These are phyloP conservation scores for Atherinomorus stipes DNA, from an alignment of 2,113 vertebrate genomes.

Conservation along the genomic window DNA sequence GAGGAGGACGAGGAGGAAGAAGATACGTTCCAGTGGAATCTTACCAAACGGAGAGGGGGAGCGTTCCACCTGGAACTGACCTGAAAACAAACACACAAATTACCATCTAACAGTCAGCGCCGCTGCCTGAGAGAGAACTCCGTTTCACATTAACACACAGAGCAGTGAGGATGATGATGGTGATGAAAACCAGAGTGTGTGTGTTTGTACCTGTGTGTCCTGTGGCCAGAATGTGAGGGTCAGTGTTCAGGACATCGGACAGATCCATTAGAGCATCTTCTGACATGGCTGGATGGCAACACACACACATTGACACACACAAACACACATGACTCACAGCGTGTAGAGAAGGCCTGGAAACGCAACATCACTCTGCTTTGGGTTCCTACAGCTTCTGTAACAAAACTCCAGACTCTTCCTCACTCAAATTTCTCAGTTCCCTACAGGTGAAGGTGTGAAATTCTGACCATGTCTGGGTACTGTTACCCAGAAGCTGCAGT, in stretches of 20 bases:
- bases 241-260: slow-evolving; percentile 92
- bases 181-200: neutral
- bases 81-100: slow-evolving; percentile 93
- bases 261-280: slow-evolving; percentile 91
- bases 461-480: no score
- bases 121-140: slow-evolving; percentile 46
- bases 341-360: no score
- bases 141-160: neutral
- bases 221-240: slow-evolving; percentile 91
- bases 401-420: no score
- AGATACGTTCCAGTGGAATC: slow-evolving; percentile 59
- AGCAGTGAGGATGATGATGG: neutral
- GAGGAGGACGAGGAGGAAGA: neutral
- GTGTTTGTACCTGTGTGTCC: slow-evolving; percentile 69
- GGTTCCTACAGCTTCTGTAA: no score
- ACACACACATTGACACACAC: slow-evolving; percentile 32
- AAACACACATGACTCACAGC: no score
- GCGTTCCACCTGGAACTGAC: slow-evolving; percentile 96
- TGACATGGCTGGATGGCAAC: slow-evolving; percentile 81
- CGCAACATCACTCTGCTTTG: no score
- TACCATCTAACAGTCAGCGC: slow-evolving; percentile 63
- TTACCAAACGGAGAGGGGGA: slow-evolving; percentile 96
- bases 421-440: no score
- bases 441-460: no score
- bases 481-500: no score